These are phyloP conservation scores for Thereva nobilitata DNA, from an alignment of 2,888 invertebrate species.

Conservation along the genomic window DNA sequence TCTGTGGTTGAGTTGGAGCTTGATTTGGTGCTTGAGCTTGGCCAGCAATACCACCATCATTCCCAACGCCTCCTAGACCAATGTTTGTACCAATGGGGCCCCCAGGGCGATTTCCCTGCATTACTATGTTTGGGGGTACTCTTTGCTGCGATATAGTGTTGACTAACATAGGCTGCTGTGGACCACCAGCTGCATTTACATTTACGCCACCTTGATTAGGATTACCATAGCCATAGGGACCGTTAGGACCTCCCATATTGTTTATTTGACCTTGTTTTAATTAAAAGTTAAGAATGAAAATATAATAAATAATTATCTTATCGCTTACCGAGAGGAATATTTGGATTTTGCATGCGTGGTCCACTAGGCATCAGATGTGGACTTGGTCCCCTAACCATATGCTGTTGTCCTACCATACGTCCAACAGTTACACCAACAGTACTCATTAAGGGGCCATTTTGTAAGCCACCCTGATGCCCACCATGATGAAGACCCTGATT, in stretches of 20 bases:
- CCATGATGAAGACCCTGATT: conserved; percentile 55
- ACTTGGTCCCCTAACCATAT: conserved; percentile 55
- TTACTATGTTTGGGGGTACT: conserved; percentile 50
- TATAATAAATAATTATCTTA: conserved; percentile 1
- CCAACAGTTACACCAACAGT: conserved; percentile 49
- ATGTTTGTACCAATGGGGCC: conserved; percentile 60
- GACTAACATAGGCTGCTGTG: conserved; percentile 45
- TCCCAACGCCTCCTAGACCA: conserved; percentile 58
- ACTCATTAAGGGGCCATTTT: conserved; percentile 77
- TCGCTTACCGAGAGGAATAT: conserved; percentile 49
- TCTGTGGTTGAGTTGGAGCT: conserved; percentile 76
- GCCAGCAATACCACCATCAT: conserved; percentile 64
- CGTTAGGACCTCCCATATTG: conserved; percentile 52
- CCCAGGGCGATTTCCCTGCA: conserved; percentile 57
- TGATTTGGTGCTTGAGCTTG: conserved; percentile 60
- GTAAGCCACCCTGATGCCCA: conserved; percentile 63
- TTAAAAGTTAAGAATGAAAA: not conserved
- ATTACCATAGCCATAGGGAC: conserved; percentile 52
- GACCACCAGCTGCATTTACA: conserved; percentile 48
- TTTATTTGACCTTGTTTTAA: conserved; percentile 53
- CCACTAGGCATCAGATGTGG: conserved; percentile 59
- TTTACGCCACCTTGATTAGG: conserved; percentile 47
- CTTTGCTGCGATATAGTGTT: conserved; percentile 60
- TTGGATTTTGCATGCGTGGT: conserved; percentile 65
- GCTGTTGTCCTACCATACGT: conserved; percentile 54